Conservation (phyloP, 2,888 invertebrate species). For the Drosophila histrio region DNA sequence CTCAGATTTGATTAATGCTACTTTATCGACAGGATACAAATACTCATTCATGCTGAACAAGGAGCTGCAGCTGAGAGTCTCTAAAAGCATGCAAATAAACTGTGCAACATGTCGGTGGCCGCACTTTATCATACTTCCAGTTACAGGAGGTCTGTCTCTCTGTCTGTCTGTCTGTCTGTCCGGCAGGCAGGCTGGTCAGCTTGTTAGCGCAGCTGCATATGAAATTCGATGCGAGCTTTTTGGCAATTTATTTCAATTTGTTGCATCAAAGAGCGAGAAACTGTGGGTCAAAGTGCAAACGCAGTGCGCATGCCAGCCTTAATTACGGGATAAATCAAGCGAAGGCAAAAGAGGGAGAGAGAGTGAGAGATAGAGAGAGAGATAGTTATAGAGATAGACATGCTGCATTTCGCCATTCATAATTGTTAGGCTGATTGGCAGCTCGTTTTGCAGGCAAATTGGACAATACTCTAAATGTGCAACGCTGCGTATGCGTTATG, state of each 20-base stretch:
- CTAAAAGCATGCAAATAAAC: constrained; percentile 18
- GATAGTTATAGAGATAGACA: neutral
- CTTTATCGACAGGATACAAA: neutral
- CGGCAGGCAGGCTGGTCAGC: neutral
- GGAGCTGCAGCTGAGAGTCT: constrained; percentile 14
- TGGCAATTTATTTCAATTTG: constrained; percentile 62
- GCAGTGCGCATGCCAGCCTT: constrained; percentile 36
- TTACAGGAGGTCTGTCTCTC: neutral
- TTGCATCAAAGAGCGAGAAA: constrained; percentile 40
- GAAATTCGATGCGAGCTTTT: constrained; percentile 48
- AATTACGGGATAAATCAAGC: constrained; percentile 55
- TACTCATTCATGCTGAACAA: constrained; percentile 16
- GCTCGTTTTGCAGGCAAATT: constrained; percentile 31
- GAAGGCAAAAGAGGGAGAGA: neutral
- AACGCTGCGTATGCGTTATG: constrained; percentile 29
- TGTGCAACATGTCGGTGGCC: constrained; percentile 26
- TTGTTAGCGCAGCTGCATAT: constrained; percentile 48
- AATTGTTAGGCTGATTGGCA: constrained; percentile 41
- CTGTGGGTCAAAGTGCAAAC: constrained; percentile 27
- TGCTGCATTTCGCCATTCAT: constrained; percentile 16
- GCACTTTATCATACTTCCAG: constrained; percentile 6
- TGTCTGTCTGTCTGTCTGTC: neutral
- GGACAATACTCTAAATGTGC: constrained; percentile 14
- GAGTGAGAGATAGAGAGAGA: neutral
- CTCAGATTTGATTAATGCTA: constrained; percentile 50